Percentiles rank a stretch among this genome's conserved stretches.
These are phyloP conservation scores for Iselma pallidipennis DNA, from an alignment of 2,888 invertebrate genomes.

Conservation along the genomic window DNA sequence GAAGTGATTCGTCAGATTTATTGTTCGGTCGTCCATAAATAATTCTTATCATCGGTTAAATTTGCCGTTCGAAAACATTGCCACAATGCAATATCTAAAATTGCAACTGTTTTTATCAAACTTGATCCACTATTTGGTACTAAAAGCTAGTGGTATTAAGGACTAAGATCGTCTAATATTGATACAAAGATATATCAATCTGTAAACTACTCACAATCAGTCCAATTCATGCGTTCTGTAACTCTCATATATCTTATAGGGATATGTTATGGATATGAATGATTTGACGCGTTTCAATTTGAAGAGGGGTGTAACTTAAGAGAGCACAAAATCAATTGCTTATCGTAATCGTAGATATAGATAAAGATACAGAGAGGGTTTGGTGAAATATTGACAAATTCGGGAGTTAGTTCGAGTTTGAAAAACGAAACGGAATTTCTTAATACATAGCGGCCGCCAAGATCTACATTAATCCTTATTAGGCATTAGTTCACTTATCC, in stretches of 20 bases:
- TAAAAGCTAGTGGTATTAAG: conserved; percentile 17
- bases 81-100: conserved; percentile 34
- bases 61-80: conserved; percentile 29
- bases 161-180: conserved; percentile 13
- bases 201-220: conserved; percentile 15
- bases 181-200: conserved; percentile 16
- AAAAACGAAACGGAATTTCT: too few species aligned
- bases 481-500: too few species aligned
- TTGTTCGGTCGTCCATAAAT: conserved; percentile 27
- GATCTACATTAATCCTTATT: too few species aligned
- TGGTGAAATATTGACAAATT: background rate
- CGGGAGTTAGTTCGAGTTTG: too few species aligned
- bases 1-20: conserved; percentile 23
- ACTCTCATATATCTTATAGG: background rate
- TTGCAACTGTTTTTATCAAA: conserved; percentile 37
- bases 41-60: conserved; percentile 36
- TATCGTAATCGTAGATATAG: background rate
- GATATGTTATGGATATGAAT: conserved; percentile 20
- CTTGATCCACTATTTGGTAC: conserved; percentile 13
- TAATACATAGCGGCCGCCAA: too few species aligned
- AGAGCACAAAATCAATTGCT: background rate
- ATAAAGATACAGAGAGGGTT: background rate
- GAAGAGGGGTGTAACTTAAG: background rate
- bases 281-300: conserved; percentile 9
- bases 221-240: conserved; percentile 15